Conservation (phyloP, 2,797 vertebrate genomes). For the Rhynchonycteris naso region DNA sequence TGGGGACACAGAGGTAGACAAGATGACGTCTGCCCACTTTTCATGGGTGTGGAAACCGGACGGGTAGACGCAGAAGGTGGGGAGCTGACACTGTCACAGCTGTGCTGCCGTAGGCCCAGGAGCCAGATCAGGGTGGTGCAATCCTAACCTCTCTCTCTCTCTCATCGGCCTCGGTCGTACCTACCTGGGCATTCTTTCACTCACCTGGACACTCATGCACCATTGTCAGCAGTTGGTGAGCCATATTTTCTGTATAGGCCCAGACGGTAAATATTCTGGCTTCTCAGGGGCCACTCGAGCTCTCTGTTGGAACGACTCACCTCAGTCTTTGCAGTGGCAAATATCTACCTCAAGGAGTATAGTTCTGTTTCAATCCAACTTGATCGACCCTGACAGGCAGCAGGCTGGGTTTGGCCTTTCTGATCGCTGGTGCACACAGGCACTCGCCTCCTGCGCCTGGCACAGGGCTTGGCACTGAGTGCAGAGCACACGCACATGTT, state of each 20-base stretch:
- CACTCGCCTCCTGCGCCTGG: fast-evolving
- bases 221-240: neutral
- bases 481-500: fast-evolving
- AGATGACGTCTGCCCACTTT: neutral
- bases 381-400: neutral
- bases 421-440: neutral
- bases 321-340: neutral
- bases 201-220: too few relatives aligned
- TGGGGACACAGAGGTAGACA: neutral
- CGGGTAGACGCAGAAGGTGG: neutral
- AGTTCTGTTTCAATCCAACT: neutral
- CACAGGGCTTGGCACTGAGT: neutral
- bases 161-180: neutral
- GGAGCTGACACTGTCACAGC: too few relatives aligned
- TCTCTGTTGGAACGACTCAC: neutral
- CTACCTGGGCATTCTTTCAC: neutral
- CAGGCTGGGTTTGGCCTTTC: neutral
- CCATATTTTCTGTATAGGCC: neutral
- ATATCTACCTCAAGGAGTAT: neutral
- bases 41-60: neutral
- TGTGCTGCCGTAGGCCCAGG: neutral
- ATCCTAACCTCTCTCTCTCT: neutral
- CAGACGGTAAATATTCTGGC: neutral
- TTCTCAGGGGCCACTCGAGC: neutral
- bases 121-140: fast-evolving